These are phyloP conservation scores for Platanista minor DNA, from an alignment of 2,113 vertebrate genomes.

Conservation along the genomic window DNA sequence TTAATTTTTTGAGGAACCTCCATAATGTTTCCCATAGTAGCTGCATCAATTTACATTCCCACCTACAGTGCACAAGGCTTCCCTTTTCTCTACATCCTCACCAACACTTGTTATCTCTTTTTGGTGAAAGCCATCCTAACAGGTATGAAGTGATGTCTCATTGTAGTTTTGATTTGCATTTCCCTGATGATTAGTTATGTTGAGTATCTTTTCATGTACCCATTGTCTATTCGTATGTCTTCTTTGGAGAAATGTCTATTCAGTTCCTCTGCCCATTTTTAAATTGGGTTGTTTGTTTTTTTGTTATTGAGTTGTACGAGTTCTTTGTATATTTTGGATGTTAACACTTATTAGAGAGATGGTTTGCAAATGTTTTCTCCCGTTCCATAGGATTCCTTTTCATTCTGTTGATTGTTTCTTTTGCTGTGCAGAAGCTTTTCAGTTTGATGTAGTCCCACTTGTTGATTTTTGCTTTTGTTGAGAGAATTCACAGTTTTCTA, in stretches of 20 bases:
- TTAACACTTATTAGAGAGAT: not conserved
- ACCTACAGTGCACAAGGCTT: not conserved
- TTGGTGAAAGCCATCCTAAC: not conserved
- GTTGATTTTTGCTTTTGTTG: not conserved
- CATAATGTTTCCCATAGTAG: not conserved
- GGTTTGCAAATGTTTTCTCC: not conserved
- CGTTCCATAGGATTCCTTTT: not conserved
- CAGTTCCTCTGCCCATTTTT: not conserved
- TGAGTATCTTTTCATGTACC: not conserved
- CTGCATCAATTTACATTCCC: not conserved
- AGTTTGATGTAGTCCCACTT: not conserved
- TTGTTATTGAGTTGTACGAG: not conserved
- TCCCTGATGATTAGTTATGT: not conserved
- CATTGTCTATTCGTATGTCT: not conserved
- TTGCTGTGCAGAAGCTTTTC: not conserved
- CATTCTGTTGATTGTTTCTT: not conserved
- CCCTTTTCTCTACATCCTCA: not conserved
- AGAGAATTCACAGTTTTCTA: not conserved
- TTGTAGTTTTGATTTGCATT: not conserved
- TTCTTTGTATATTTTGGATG: not conserved
- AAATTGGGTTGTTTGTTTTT: not conserved
- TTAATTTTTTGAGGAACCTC: not conserved
- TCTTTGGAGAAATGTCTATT: not conserved
- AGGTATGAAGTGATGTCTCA: not conserved
- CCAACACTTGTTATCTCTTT: not conserved